These are phyloP conservation scores for Coreius guichenoti DNA, from an alignment of 2,797 vertebrate species.

Conservation along the genomic window DNA sequence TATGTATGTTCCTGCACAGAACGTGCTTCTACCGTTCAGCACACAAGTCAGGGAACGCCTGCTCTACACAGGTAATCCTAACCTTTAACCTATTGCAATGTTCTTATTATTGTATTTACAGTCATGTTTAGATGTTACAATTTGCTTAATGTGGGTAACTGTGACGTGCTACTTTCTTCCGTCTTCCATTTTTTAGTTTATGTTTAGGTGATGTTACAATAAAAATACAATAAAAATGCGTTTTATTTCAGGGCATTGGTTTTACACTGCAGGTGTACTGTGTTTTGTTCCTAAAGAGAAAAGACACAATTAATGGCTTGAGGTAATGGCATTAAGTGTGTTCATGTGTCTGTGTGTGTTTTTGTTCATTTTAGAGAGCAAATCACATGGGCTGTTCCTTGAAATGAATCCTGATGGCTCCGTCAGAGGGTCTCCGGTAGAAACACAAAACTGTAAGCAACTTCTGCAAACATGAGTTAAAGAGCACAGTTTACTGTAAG, in stretches of 20 bases:
- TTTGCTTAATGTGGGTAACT: neutral
- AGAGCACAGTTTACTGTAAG: neutral
- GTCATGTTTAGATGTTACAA: neutral
- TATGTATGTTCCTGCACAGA: conserved; percentile 73
- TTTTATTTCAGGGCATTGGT: neutral
- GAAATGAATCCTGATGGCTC: conserved; percentile 75
- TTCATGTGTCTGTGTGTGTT: conserved; percentile 25
- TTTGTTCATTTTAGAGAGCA: conserved; percentile 69
- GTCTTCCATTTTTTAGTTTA: neutral
- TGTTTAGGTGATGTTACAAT: neutral
- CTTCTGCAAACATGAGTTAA: neutral
- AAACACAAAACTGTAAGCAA: conserved; percentile 73
- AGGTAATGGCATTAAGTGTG: neutral
- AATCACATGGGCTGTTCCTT: conserved; percentile 74
- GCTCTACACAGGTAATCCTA: conserved; percentile 78
- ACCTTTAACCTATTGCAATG: neutral
- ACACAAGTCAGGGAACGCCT: conserved; percentile 73
- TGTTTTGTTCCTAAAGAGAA: neutral
- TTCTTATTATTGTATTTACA: neutral
- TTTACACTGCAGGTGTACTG: neutral
- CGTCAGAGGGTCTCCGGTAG: conserved; percentile 70
- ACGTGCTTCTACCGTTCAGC: conserved; percentile 71
- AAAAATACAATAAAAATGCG: neutral
- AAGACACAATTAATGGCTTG: neutral
- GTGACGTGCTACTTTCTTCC: neutral